A percentile compares a stretch with the other conserved stretches of the same genome.
phyloP scores from a whole-genome alignment of 2,113 vertebrate genomes.

The Phoxinus phoxinus region DNA sequence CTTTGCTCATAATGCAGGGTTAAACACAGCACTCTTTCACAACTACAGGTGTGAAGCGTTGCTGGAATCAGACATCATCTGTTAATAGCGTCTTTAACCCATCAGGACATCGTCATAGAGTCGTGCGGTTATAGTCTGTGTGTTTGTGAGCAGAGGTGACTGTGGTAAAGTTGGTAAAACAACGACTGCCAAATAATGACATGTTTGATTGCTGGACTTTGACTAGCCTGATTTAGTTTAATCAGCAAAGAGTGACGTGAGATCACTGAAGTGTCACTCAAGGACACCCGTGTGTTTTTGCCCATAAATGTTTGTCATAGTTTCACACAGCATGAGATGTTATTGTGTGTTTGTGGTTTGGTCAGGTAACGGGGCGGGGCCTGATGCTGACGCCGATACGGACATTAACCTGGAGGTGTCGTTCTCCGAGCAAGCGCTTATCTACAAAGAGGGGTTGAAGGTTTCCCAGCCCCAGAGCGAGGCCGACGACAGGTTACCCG shows the following conservation, averaged over 20 bases:
- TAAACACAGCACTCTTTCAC: not conserved
- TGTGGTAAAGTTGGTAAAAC: not conserved
- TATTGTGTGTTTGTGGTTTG: constrained; percentile 27
- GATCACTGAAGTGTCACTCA: not conserved
- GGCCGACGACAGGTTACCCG: constrained; percentile 82
- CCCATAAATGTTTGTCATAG: not conserved
- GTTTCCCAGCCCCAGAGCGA: constrained; percentile 66
- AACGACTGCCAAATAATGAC: not conserved
- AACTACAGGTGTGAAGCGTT: not conserved
- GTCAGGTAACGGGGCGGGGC: constrained; percentile 48
- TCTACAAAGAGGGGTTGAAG: constrained; percentile 77
- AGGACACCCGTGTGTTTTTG: not conserved
- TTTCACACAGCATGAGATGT: not conserved
- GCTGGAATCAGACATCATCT: not conserved
- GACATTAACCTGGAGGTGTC: constrained; percentile 91
- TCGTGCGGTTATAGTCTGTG: not conserved
- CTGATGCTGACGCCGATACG: constrained; percentile 70
- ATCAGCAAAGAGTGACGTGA: not conserved
- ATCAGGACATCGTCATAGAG: too few relatives aligned
- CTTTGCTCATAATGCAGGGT: not conserved
- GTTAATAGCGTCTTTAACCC: not conserved
- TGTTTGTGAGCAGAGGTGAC: not conserved
- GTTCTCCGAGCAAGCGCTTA: constrained; percentile 92
- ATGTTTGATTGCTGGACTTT: not conserved
- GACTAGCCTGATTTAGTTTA: constrained; percentile 16